A percentile compares a stretch with the other conserved stretches of the same genome.
Conservation (phyloP, 2,113 vertebrate species). For the Coptodon bakossiorum region DNA sequence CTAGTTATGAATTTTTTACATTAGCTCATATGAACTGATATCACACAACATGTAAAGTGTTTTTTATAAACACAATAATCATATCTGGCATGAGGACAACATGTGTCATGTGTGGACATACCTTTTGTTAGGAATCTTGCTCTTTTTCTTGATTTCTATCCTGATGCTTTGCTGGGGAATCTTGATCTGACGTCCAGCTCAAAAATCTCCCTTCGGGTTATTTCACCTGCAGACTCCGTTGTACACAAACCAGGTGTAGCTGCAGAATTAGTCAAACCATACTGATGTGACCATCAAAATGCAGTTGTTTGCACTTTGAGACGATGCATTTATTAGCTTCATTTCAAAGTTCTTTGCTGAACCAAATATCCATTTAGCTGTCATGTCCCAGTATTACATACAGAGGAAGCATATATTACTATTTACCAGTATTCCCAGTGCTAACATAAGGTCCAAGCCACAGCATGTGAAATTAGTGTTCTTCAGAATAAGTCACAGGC, state of each 20-base stretch:
- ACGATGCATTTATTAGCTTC: not conserved
- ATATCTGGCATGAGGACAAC: fast-evolving
- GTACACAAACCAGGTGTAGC: not conserved
- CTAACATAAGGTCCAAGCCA: not conserved
- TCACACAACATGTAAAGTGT: not conserved
- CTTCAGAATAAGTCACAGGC: not conserved
- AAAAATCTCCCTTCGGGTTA: not conserved
- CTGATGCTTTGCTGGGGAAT: not conserved
- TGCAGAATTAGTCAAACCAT: not conserved
- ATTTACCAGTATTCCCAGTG: not conserved
- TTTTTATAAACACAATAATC: not conserved
- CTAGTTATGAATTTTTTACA: not conserved
- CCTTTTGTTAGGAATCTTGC: not conserved
- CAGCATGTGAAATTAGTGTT: not conserved
- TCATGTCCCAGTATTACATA: not conserved
- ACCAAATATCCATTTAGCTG: not conserved
- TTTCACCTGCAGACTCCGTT: not conserved
- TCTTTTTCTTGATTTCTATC: not conserved
- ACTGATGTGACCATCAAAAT: not conserved
- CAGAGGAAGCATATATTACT: not conserved
- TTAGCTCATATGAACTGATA: not conserved
- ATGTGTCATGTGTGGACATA: not conserved
- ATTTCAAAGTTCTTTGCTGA: not conserved
- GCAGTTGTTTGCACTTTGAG: not conserved
- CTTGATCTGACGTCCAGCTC: not conserved